A percentile compares a stretch with the other conserved stretches of the same genome.
phyloP scores from a whole-genome alignment of 1,140 invertebrate genomes.

The Drosophila pectinifera region DNA sequence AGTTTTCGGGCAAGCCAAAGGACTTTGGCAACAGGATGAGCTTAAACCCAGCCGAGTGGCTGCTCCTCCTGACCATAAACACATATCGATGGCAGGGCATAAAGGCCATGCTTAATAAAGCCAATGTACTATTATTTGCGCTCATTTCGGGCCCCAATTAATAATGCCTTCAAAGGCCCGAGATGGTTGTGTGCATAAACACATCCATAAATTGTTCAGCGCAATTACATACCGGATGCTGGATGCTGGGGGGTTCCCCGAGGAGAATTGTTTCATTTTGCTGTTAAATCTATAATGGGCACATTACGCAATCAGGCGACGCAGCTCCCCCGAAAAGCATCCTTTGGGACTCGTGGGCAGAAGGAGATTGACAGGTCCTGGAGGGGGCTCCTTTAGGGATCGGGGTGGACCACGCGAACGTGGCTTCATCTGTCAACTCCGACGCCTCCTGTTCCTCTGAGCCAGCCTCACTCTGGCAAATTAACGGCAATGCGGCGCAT shows the following conservation, averaged over 20 bases:
- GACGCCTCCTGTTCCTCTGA: background rate
- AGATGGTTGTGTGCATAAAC: constrained; percentile 25
- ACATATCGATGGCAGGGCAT: constrained; percentile 33
- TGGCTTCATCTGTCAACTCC: constrained; percentile 45
- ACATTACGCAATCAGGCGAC: constrained; percentile 67
- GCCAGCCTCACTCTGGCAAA: constrained; percentile 37
- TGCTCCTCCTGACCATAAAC: background rate
- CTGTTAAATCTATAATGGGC: constrained; percentile 56
- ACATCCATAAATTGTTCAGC: constrained; percentile 68
- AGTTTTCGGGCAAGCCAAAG: background rate
- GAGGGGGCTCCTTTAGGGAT: constrained; percentile 8
- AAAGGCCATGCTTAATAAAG: constrained; percentile 25
- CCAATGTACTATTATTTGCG: constrained; percentile 19
- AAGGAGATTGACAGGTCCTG: constrained; percentile 58
- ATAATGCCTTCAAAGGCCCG: constrained; percentile 32
- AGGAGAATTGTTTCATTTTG: constrained; percentile 37
- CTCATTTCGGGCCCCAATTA: constrained; percentile 35
- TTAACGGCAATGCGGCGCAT: constrained; percentile 56
- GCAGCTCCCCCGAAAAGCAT: constrained; percentile 26
- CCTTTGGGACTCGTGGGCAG: constrained; percentile 41
- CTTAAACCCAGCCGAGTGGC: background rate
- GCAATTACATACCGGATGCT: constrained; percentile 36
- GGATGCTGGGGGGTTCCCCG: background rate
- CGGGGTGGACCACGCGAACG: background rate
- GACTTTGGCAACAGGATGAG: constrained; percentile 7